Base-by-base conservation (phyloP, 2,888 invertebrate genomes). In the Leptopilina drosophilae region DNA sequence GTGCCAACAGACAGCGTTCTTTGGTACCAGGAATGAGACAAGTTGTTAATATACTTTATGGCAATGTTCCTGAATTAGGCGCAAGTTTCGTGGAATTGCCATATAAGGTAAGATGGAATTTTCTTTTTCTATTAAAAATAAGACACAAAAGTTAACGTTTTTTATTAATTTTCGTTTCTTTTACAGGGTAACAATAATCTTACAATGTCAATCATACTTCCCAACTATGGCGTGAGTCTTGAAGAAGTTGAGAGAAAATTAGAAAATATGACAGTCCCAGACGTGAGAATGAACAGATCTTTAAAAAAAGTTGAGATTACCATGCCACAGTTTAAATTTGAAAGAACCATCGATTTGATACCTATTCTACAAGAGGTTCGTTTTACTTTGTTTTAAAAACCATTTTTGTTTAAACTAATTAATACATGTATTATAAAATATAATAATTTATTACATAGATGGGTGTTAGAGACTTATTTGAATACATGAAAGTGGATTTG, bases 321-420 rank as follows among this genome's bases (percentile, higher is more conserved):
- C 15, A 89, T 97, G 73, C 97, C 97, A 2, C 96, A 95, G 90
- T 97, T 97, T 91, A 96, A 95, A 90, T 94, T 97, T 75, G 96
- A 97, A 91, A 94, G 94, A n/a, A 94, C 94, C 81, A 93, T 96
- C n/a, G 93, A 95, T 81, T 92, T 97, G 65, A 93, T 93, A 12
- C 91, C 93, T 0, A 87, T 94, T 12, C 90, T 97, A 69, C 90
- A 92, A 14, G 93, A 95, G 93, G 97, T 97, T 49, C 1, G 49
- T 49, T 6, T 42, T 42, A 20, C 97, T 97, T 49, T 8, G 49
- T 49, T 6, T 42, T 42, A 20, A 20, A 1, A 42, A 42, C 5
- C 0, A 42, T 42, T 42, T 11, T 53, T 53, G 8, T 12, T 4
- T 20, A 20, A 20, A 20, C 20, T 20, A 1, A 20, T 20, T 20